Conservation (phyloP, 2,888 invertebrate species). For the Amblyjoppa fuscipennis region DNA sequence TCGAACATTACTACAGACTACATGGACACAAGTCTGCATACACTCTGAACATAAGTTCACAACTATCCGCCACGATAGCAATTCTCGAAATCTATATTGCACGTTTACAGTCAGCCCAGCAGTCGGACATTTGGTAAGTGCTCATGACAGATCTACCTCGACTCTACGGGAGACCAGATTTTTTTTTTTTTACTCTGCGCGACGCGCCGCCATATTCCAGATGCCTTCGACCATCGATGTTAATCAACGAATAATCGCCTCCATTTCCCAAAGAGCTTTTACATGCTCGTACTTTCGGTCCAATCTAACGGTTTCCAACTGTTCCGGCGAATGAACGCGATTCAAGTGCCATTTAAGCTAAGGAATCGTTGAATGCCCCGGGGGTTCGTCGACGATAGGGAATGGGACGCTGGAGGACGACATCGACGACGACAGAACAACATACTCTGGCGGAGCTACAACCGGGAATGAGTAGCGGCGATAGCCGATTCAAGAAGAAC, state of each 20-base stretch:
- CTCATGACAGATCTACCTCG: no score
- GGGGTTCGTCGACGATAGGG: neutral
- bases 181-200: no score
- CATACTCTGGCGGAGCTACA: conserved; percentile 23
- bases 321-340: conserved; percentile 63
- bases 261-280: neutral
- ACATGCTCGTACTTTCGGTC: conserved; percentile 1
- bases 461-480: conserved; percentile 32
- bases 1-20: no score
- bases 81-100: no score
- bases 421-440: conserved; percentile 36
- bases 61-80: no score
- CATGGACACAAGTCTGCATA: no score
- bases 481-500: conserved; percentile 51
- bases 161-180: no score
- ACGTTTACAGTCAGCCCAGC: no score
- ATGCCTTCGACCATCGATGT: neutral
- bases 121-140: no score
- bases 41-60: no score
- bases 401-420: neutral
- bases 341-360: conserved; percentile 70
- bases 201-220: no score
- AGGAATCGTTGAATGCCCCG: conserved; percentile 38
- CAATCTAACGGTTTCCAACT: conserved; percentile 15
- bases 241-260: neutral